Evolutionary conservation across 2,113 vertebrate species (phyloP).

Genomic region (Sinocyclocheilus anshuiensis): DNA sequence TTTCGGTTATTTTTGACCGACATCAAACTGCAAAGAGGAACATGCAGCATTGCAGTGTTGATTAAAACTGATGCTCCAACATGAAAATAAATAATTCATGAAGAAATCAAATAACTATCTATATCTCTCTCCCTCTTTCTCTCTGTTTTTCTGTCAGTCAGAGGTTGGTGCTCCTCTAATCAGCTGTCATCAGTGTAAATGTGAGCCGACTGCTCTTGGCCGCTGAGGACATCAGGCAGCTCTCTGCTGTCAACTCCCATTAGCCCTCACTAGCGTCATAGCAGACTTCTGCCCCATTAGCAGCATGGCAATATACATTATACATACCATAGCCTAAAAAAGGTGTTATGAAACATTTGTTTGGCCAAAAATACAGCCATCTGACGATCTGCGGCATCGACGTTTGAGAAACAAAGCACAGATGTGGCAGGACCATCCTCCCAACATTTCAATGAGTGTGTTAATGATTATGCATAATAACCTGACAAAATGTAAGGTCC

Average conservation of each 20-base stretch:
- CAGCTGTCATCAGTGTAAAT: constrained; percentile 70
- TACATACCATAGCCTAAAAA: constrained; percentile 42
- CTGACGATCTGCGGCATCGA: constrained; percentile 21
- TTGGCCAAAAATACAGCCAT: constrained; percentile 19
- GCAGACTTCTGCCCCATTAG: constrained; percentile 44
- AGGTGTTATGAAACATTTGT: constrained; percentile 24
- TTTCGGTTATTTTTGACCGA: not conserved
- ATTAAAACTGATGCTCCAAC: not conserved
- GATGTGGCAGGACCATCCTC: not conserved
- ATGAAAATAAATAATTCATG: constrained; percentile 48
- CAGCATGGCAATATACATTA: constrained; percentile 49
- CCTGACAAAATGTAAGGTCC: not conserved
- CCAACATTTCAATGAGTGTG: not conserved
- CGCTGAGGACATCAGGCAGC: constrained; percentile 68
- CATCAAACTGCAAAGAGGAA: not conserved
- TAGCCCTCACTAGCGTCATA: constrained; percentile 58
- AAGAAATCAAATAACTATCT: constrained; percentile 65
- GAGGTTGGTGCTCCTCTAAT: constrained; percentile 62
- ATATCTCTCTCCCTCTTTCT: constrained; percentile 58
- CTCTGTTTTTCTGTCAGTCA: constrained; percentile 69
- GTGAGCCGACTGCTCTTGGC: constrained; percentile 66
- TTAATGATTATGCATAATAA: not conserved
- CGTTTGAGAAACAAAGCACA: not conserved
- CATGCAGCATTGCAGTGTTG: not conserved
- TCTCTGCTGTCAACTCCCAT: constrained; percentile 72